Base-by-base conservation (phyloP, 2,113 vertebrate species). In the Hemiscyllium ocellatum region DNA sequence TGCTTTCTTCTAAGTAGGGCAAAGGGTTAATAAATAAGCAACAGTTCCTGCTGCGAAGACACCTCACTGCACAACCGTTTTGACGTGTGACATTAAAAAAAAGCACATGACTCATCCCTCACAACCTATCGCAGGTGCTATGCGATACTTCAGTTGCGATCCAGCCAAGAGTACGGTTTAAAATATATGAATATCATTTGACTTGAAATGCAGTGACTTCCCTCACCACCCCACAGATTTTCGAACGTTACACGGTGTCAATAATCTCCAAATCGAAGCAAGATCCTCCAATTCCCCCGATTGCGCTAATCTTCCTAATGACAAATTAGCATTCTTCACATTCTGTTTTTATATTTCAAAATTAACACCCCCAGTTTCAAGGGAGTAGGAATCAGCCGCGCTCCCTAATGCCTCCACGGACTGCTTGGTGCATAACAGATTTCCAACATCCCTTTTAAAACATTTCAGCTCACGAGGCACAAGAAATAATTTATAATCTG, bases 261-360 rank as follows among this genome's bases (percentile, higher is more conserved):
- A 98, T 98, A 97, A 98, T 97, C 97, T 97, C 68, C 42, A 95
- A 72, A 95, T 95, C 94, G 94, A 72, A 72, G 94, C 68, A 69
- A 95, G 66, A 95, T 95, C 47, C 97, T 97, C 97, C 97, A 97
- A 97, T 97, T 98, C 97, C 97, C 97, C 97, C 97, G 97, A 97
- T 98, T 97, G 97, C 96, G 96, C 97, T 98, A 98, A 98, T 98
- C 98, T 98, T 97, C 96, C 97, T 98, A 98, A 98, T 98, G 97
- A 98, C 97, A 98, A 98, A 98, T 98, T 98, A 98, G 97, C 97
- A 97, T 98, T 98, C 98, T 97, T 96, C 96, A 97, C 96, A 26
- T 98, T 97, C 96, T 97, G 97, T 98, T 97, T 96, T 97, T 97
- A 97, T 96, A 97, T 98, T 98, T 98, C 97, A 97, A 97, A 97